Evolutionary conservation across 2,888 invertebrate genomes (phyloP).

Genomic region (Heteropelma amictum): DNA sequence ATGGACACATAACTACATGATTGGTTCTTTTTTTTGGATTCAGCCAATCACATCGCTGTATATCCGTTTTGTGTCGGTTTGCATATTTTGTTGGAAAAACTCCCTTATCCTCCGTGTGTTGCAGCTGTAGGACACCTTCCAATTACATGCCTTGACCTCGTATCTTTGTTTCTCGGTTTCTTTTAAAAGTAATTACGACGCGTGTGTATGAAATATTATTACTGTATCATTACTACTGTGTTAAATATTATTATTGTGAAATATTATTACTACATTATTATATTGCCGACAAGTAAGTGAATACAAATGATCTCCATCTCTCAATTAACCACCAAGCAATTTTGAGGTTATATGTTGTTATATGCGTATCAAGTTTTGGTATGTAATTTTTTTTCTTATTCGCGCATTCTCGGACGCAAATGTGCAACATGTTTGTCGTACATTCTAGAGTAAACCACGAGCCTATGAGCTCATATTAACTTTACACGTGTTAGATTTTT

Average conservation of each 20-base stretch:
- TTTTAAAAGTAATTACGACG: not conserved
- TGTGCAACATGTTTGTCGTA: not conserved
- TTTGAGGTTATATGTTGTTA: not conserved
- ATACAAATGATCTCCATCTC: not conserved
- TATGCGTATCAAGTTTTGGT: not conserved
- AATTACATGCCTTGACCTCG: not conserved
- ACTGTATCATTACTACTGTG: not conserved
- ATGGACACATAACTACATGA: not conserved
- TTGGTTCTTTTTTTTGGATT: not conserved
- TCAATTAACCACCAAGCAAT: not conserved
- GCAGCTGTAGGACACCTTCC: not conserved
- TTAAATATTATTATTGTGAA: not conserved
- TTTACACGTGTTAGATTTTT: not conserved
- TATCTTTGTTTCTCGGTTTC: not conserved
- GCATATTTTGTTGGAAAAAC: not conserved
- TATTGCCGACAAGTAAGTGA: not conserved
- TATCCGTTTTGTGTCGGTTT: not conserved
- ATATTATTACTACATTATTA: not conserved
- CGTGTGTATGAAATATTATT: not conserved
- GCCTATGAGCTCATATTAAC: not conserved
- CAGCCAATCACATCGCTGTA: not conserved
- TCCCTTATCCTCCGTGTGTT: not conserved
- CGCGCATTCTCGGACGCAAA: not conserved
- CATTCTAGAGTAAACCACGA: not conserved
- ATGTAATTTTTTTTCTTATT: not conserved